Conservation (phyloP, 2,888 invertebrate species). For the Plutella xylostella region DNA sequence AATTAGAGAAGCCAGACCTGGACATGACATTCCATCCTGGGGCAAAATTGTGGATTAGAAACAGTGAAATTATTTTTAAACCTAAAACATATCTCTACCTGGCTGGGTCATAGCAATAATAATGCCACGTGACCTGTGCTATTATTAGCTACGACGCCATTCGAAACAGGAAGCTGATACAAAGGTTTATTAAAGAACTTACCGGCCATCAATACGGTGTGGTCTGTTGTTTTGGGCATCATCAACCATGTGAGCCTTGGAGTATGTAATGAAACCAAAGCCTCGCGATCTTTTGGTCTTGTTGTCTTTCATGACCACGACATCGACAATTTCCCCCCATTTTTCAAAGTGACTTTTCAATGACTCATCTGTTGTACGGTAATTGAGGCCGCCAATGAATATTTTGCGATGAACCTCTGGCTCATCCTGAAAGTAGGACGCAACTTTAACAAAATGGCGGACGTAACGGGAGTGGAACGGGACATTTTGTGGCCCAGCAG, state of each 20-base stretch:
- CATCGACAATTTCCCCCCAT: conserved; percentile 97
- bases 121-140: too few relatives aligned
- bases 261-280: conserved; percentile 98
- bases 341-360: conserved; percentile 95
- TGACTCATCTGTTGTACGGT: conserved; percentile 93
- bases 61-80: too few relatives aligned
- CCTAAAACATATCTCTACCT: too few relatives aligned
- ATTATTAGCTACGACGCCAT: too few relatives aligned
- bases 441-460: conserved; percentile 58
- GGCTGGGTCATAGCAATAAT: too few relatives aligned
- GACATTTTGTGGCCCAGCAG: too few relatives aligned
- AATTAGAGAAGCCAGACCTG: conserved; percentile 62
- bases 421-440: conserved; percentile 70
- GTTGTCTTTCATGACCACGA: conserved; percentile 97
- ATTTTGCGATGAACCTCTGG: conserved; percentile 91
- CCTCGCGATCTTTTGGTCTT: conserved; percentile 95
- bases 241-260: conserved; percentile 94
- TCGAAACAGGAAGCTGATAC: not conserved
- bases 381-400: conserved; percentile 96
- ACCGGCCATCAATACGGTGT: conserved; percentile 91
- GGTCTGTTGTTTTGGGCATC: conserved; percentile 93
- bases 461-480: not conserved
- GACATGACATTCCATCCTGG: conserved; percentile 55
- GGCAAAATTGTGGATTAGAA: conserved; percentile 55
- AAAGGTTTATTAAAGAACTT: conserved; percentile 25